Conservation (phyloP, 2,797 vertebrate genomes). For the Paratrypauchen microcephalus region DNA sequence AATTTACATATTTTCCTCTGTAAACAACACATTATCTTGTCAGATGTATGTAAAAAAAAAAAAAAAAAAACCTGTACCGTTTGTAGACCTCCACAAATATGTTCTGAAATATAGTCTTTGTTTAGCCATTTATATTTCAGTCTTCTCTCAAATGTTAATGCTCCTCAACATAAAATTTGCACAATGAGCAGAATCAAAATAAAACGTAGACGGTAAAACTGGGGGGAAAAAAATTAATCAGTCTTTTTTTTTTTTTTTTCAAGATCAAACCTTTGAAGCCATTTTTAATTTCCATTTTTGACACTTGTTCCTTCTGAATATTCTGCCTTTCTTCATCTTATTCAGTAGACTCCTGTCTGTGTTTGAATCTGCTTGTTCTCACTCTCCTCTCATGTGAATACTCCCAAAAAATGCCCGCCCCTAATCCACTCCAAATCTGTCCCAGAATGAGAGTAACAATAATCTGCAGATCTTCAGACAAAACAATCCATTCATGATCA, state of each 20-base stretch:
- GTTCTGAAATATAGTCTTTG: no score
- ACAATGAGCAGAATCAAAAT: no score
- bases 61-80: no score
- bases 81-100: no score
- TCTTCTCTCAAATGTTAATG: no score
- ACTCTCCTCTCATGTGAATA: slow-evolving; percentile 32
- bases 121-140: no score
- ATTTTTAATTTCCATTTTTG: not conserved
- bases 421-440: slow-evolving; percentile 68
- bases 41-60: no score
- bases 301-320: not conserved
- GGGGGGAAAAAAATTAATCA: no score
- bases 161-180: no score
- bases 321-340: not conserved
- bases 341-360: not conserved
- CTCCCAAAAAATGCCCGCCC: slow-evolving; percentile 38
- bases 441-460: slow-evolving; percentile 54
- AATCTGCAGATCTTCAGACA: slow-evolving; percentile 57
- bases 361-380: not conserved
- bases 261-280: not conserved
- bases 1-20: no score
- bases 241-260: not conserved
- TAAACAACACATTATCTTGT: no score
- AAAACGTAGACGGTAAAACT: no score
- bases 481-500: slow-evolving; percentile 39